Conservation (phyloP, 2,113 vertebrate genomes). For the Elachura formosa region DNA sequence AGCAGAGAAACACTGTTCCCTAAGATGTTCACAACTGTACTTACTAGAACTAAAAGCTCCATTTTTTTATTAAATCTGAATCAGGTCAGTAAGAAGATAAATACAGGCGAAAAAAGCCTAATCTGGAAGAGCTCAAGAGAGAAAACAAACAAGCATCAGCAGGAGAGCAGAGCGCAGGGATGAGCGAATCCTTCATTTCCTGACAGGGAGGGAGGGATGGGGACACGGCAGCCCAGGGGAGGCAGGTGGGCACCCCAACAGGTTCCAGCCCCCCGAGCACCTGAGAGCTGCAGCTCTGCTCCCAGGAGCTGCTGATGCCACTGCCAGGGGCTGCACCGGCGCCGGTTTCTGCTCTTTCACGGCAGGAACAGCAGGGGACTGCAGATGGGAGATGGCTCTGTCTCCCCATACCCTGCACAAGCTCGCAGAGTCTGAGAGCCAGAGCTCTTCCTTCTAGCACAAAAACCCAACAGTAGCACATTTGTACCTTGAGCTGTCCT, state of each 20-base stretch:
- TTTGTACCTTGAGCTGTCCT: not conserved
- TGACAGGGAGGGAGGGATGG: not conserved
- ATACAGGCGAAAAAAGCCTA: not conserved
- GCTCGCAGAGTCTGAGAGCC: not conserved
- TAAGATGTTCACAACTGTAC: not conserved
- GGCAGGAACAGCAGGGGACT: fast-evolving
- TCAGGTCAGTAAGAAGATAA: not conserved
- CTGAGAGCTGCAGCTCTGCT: not conserved
- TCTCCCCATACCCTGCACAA: not conserved
- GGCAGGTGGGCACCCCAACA: not conserved
- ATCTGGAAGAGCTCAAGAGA: not conserved
- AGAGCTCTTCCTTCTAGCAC: not conserved
- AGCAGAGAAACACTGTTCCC: not conserved
- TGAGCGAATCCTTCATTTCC: not conserved
- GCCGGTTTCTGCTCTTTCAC: not conserved
- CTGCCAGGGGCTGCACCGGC: not conserved
- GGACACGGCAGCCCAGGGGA: not conserved
- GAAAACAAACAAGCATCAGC: not conserved
- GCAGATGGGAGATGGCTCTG: fast-evolving
- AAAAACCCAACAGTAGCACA: not conserved
- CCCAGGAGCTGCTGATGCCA: fast-evolving
- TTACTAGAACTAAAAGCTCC: not conserved
- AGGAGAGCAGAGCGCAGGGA: not conserved
- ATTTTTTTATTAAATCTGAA: not conserved
- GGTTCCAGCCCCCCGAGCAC: fast-evolving